Percentiles rank a stretch among this genome's conserved stretches.
phyloP scores from a whole-genome alignment of 2,797 vertebrate species.

The Otus scops region DNA sequence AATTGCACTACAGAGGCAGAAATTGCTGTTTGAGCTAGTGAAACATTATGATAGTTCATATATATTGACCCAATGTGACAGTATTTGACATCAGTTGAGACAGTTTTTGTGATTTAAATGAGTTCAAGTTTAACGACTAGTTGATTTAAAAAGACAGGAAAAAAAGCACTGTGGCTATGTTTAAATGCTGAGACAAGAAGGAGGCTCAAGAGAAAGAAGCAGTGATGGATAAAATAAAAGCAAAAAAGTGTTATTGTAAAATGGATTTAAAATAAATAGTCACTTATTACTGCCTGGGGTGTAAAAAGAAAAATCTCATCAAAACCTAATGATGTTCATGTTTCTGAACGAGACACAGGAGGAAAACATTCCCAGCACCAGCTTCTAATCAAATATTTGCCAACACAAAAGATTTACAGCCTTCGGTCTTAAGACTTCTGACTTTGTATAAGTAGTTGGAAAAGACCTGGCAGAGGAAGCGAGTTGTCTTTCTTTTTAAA shows the following conservation, averaged over 20 bases:
- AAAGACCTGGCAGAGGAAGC: neutral
- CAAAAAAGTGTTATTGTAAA: neutral
- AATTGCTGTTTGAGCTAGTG: neutral
- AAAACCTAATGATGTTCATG: neutral
- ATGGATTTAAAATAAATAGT: neutral
- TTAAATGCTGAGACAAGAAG: neutral
- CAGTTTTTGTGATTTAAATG: neutral
- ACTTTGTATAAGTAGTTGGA: neutral
- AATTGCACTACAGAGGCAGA: neutral
- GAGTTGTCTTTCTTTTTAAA: neutral
- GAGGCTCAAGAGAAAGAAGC: neutral
- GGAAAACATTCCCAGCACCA: neutral
- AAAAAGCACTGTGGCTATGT: neutral
- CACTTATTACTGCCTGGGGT: neutral
- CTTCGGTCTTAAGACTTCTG: neutral
- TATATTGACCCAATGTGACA: neutral
- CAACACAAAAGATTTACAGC: neutral
- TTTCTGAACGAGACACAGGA: neutral
- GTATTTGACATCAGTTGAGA: conserved; percentile 1
- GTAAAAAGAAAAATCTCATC: neutral
- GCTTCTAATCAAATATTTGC: neutral
- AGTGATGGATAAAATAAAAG: neutral
- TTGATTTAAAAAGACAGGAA: neutral
- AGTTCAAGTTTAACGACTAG: neutral
- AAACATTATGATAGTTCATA: neutral